A percentile compares a stretch with the other conserved stretches of the same genome.
Conservation (phyloP, 1,140 invertebrate species). For the Teleopsis dalmanni region DNA sequence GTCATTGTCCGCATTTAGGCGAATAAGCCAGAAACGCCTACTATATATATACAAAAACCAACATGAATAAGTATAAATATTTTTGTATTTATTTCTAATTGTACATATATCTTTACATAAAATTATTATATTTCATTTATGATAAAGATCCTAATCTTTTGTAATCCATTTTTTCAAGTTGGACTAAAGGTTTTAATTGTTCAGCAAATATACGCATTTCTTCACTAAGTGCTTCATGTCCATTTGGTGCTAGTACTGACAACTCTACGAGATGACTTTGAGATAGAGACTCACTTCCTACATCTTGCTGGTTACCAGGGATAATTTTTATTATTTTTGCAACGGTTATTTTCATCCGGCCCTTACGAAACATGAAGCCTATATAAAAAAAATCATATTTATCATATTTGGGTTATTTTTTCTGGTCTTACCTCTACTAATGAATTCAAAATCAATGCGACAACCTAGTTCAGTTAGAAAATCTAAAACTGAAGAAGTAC, state of each 20-base stretch:
- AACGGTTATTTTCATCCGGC: conserved; percentile 93
- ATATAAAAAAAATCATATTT: conserved; percentile 8
- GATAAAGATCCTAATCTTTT: conserved; percentile 61
- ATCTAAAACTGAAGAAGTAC: conserved; percentile 79
- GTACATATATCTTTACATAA: no score
- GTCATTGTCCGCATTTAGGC: no score
- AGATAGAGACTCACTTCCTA: conserved; percentile 71
- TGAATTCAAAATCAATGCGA: conserved; percentile 87
- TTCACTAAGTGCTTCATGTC: conserved; percentile 89
- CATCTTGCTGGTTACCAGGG: conserved; percentile 60
- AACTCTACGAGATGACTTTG: conserved; percentile 92
- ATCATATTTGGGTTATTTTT: not conserved
- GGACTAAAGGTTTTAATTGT: conserved; percentile 83
- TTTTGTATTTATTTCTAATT: no score
- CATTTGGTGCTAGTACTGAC: conserved; percentile 82
- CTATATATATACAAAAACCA: no score
- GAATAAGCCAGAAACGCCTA: no score
- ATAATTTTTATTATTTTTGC: conserved; percentile 88
- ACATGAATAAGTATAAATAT: no score
- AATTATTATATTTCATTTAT: no score
- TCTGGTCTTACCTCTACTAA: conserved; percentile 70
- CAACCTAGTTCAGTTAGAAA: conserved; percentile 90
- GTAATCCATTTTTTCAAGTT: conserved; percentile 86
- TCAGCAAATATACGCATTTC: conserved; percentile 94
- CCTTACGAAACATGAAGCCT: conserved; percentile 92